Conservation (phyloP, 2,888 invertebrate genomes). For the Glomeris marginata region DNA sequence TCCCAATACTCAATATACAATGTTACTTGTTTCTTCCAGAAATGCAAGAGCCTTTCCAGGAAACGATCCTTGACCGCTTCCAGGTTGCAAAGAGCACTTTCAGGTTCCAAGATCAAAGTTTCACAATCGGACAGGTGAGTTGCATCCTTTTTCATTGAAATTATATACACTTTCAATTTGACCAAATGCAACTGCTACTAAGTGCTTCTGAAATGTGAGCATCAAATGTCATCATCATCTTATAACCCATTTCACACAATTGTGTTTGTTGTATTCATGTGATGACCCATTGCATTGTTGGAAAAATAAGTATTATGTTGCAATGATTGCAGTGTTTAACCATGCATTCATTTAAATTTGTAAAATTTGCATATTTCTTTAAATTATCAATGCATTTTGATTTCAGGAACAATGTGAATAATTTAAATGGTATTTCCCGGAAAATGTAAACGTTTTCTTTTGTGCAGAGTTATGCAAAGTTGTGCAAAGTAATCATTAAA, state of each 20-base stretch:
- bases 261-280: not conserved
- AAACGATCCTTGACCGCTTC: constrained; percentile 47
- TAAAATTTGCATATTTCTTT: too few relatives aligned
- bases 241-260: not conserved
- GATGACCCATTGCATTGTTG: not conserved
- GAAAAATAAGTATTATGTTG: too few relatives aligned
- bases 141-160: not conserved
- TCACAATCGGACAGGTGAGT: constrained; percentile 16
- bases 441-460: too few relatives aligned
- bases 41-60: constrained; percentile 26
- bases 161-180: not conserved
- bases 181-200: not conserved
- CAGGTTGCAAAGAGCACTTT: constrained; percentile 40
- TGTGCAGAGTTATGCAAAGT: too few relatives aligned
- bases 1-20: too few relatives aligned
- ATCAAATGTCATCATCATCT: constrained; percentile 16
- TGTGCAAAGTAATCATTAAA: too few relatives aligned
- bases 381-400: too few relatives aligned
- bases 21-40: too few relatives aligned
- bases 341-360: too few relatives aligned
- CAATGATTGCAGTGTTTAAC: too few relatives aligned
- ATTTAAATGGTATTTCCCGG: too few relatives aligned
- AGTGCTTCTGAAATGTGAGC: not conserved
- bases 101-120: constrained; percentile 33
- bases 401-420: too few relatives aligned